Evolutionary conservation across 92 coral and sea anemone genomes (phyloP), one percentile per base, ranked within the genome.

Genomic region (Zoanthus solanderi): DNA sequence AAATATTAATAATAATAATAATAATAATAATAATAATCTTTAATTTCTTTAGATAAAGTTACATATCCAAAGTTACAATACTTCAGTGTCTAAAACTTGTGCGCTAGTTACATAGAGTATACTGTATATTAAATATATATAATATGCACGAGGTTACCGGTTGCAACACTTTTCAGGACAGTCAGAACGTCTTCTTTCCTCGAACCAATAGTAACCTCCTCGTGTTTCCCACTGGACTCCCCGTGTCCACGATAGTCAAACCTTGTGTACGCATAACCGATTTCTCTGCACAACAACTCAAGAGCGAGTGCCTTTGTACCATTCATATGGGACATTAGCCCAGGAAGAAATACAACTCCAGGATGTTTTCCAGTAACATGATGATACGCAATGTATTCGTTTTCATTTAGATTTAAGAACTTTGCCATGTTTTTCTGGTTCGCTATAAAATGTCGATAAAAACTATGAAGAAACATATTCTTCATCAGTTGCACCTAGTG

Each of bases 211-310:
- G 98, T 95, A 48, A 93, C 94, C 8, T 93, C 93, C 45, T 84
- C 84, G 68, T 93, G 90, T 67, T 90, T 91, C 32, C 98, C 98
- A 88, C 96, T 93, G 4, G 98, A 95, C 78, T 72, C 69, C 29
- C 98, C 98, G 71, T 93, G 90, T 65, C 98, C 96, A 9, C 96
- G 91, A 83, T 95, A 94, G 83, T 95, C 94, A 88, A 95, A 91
- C n/a, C 98, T 91, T 30, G 95, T 89, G 85, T 93, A 95, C 44
- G 92, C 76, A 45, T 91, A 90, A 6, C 95, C 95, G 37, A 60
- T 90, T 18, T 89, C 83, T 50, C 66, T 80, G 61, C 98, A 95
- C 83, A 69, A 85, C 18, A 85, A 76, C 90, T 95, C 98, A 3
- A 95, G 81, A 54, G 94, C 93, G 12, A 83, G 29, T 3, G 98